Base-by-base conservation (phyloP, 2,113 vertebrate species). In the Pampusana beccarii region DNA sequence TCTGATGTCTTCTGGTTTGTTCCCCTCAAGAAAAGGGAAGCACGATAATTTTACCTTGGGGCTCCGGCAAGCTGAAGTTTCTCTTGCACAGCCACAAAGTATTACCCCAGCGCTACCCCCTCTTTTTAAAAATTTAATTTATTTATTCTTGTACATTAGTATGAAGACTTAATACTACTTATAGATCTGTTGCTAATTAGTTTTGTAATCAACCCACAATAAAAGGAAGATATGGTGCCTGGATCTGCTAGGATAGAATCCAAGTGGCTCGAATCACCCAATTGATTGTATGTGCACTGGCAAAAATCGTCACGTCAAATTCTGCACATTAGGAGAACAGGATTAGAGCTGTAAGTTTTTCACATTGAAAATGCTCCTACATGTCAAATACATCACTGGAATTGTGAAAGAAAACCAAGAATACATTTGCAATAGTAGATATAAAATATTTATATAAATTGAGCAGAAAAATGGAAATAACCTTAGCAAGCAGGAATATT, bases 381-480 rank as follows among this genome's bases (percentile, higher is more conserved):
- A 38, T 2, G 6, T 88, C 53, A 91, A 91, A 80, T 44, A 61
- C 10, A 91, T 56, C 42, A 77, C 62, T 21, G 6, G 33, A 66
- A 71, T 53, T 58, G n/a, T 28, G 57, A 84, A 78, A 88, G 64
- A 88, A 94, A 94, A 53, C 18, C 38, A 83, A 50, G 69, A 73
- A 56, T 42, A 69, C 29, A 56, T 88, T 92, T 86, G 18, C 58
- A 93, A 74, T 13, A 79, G 36, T 26, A 80, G 33, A 19, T 28
- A 80, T 81, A 69, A 88, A 84, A 46, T 92, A 70, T 81, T 75
- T 77, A 56, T 67, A 92, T 48, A 70, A 86, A 84, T 56, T 36
- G 72, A 80, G 33, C 21, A 78, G 69, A 57, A 81, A 90, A 93
- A 92, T 15, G 34, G 60, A 90, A 96, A 83, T 66, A 81, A 79